These are phyloP conservation scores for Micrasema longulum DNA, from an alignment of 1,140 invertebrate genomes.

Conservation along the genomic window DNA sequence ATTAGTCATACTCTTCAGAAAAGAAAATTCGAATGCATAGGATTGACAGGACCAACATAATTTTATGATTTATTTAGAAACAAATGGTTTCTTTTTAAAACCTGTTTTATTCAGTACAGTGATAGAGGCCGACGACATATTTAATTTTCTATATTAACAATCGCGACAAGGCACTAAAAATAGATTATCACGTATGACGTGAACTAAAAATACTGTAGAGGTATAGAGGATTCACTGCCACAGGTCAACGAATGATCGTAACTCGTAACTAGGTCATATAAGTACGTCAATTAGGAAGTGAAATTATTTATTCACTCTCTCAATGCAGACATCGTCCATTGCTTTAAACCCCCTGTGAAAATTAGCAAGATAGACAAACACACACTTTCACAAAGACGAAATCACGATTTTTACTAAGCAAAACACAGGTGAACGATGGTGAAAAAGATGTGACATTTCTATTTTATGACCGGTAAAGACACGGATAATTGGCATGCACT, in stretches of 20 bases:
- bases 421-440: constrained; percentile 15
- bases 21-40: too few relatives aligned
- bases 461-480: not conserved
- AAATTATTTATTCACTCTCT: not conserved
- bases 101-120: too few relatives aligned
- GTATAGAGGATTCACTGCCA: constrained; percentile 29
- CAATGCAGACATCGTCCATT: constrained; percentile 1
- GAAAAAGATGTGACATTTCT: constrained; percentile 4
- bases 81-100: too few relatives aligned
- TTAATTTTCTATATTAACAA: not conserved
- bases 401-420: constrained; percentile 1
- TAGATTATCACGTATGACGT: constrained; percentile 26
- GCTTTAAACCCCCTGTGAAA: not conserved
- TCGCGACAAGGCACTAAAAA: constrained; percentile 34
- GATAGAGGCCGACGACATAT: too few relatives aligned
- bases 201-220: constrained; percentile 40
- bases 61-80: too few relatives aligned
- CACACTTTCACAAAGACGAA: too few relatives aligned
- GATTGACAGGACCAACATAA: too few relatives aligned
- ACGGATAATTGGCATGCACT: not conserved
- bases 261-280: constrained; percentile 33
- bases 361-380: not conserved
- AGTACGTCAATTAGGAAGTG: constrained; percentile 9
- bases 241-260: constrained; percentile 33
- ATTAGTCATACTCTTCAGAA: too few relatives aligned